Percentiles rank a stretch among this genome's conserved stretches.
Conservation (phyloP, 2,113 vertebrate genomes). For the Actinemys pallida region DNA sequence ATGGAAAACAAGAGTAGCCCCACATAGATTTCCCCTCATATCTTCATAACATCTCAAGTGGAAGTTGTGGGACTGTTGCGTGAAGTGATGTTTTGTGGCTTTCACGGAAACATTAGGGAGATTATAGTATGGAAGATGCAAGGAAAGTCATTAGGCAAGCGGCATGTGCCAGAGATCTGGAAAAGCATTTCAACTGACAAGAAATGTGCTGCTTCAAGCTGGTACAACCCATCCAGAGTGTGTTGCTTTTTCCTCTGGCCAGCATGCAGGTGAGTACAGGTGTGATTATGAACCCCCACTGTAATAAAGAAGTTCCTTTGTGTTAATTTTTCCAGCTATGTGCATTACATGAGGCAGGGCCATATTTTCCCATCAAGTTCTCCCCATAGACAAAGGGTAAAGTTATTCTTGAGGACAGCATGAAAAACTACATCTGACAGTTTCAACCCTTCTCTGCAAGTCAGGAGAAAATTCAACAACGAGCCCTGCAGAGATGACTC, state of each 20-base stretch:
- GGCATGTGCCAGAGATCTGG: background rate
- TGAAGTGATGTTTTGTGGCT: background rate
- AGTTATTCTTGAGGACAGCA: background rate
- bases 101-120: background rate
- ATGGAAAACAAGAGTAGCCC: no score
- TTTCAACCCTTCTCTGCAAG: slow-evolving; percentile 10
- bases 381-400: background rate
- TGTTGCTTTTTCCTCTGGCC: background rate
- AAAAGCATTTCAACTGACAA: background rate
- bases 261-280: background rate
- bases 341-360: background rate
- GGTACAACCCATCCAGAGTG: background rate
- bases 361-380: background rate
- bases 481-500: background rate
- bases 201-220: background rate
- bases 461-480: background rate
- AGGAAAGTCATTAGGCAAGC: background rate
- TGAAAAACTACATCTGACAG: background rate
- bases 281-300: background rate
- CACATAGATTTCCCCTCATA: no score
- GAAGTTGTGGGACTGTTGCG: background rate
- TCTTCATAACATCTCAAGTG: no score
- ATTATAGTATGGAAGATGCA: background rate
- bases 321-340: background rate
- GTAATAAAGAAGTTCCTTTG: background rate